Conservation (phyloP, 2,113 vertebrate species). For the Oceanites oceanicus region DNA sequence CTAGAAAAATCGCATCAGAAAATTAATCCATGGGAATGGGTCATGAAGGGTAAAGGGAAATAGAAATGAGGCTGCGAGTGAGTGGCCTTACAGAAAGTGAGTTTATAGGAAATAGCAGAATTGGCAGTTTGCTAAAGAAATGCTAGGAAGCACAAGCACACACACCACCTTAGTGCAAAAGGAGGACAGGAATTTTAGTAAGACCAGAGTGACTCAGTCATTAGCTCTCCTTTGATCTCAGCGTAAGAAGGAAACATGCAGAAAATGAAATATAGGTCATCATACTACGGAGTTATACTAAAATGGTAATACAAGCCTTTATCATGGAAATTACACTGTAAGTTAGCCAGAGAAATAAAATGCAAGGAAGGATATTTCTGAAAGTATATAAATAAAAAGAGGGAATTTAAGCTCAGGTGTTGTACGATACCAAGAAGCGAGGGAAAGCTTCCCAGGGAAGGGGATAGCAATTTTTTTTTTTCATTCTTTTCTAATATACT, state of each 20-base stretch:
- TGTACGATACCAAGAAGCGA: background rate
- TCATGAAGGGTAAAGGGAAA: background rate
- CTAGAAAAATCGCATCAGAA: background rate
- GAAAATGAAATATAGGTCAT: slow-evolving; percentile 61
- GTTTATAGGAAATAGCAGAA: background rate
- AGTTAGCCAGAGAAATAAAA: background rate
- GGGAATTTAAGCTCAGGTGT: background rate
- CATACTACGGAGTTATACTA: background rate
- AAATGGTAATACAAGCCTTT: background rate
- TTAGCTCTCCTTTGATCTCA: slow-evolving; percentile 53
- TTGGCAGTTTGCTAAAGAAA: background rate
- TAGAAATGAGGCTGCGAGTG: background rate
- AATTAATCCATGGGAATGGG: background rate
- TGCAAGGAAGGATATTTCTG: background rate
- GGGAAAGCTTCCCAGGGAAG: background rate
- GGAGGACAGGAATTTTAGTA: background rate
- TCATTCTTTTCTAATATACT: background rate
- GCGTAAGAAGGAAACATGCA: background rate
- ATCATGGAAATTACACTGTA: background rate
- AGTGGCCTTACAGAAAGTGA: background rate
- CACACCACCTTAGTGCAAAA: background rate
- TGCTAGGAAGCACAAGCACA: background rate
- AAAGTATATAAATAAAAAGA: background rate
- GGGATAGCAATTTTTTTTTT: background rate
- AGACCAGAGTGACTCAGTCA: background rate